Conservation (phyloP, 2,888 invertebrate genomes). For the Asteroscopus sphinx region DNA sequence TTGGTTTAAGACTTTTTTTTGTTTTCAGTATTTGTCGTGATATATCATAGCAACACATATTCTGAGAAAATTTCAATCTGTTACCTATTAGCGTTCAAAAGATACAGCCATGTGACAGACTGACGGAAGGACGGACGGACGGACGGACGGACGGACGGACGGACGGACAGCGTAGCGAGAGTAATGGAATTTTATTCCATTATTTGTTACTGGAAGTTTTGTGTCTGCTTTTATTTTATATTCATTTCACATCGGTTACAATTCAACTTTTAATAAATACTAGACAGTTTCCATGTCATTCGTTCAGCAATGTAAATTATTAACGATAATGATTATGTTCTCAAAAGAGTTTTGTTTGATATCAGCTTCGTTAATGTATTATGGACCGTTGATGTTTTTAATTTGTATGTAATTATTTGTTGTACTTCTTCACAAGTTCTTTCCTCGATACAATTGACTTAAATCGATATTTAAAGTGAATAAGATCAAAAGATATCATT, state of each 20-base stretch:
- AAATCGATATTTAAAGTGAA: no score
- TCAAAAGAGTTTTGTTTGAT: conserved; percentile 39
- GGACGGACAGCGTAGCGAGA: no score
- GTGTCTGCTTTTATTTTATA: conserved; percentile 5
- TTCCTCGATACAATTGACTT: conserved; percentile 14
- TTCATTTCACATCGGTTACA: conserved; percentile 12
- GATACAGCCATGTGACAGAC: no score
- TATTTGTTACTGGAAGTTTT: conserved; percentile 19
- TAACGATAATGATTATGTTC: conserved; percentile 17
- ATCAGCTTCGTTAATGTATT: conserved; percentile 33
- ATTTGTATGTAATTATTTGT: conserved; percentile 1
- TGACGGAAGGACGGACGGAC: no score
- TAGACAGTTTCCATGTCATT: conserved; percentile 7
- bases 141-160: no score
- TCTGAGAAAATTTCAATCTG: no score
- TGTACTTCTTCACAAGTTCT: background rate
- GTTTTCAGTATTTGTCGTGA: no score
- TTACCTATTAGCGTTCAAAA: no score
- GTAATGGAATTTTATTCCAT: conserved; percentile 40
- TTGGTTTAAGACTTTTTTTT: no score
- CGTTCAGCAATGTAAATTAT: conserved; percentile 6
- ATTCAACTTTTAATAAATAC: conserved; percentile 8
- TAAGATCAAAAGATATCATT: no score
- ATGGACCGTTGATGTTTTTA: conserved; percentile 20
- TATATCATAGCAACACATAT: no score